A percentile compares a stretch with the other conserved stretches of the same genome.
Conservation (phyloP, 2,797 vertebrate species). For the Arctocebus calabarensis region DNA sequence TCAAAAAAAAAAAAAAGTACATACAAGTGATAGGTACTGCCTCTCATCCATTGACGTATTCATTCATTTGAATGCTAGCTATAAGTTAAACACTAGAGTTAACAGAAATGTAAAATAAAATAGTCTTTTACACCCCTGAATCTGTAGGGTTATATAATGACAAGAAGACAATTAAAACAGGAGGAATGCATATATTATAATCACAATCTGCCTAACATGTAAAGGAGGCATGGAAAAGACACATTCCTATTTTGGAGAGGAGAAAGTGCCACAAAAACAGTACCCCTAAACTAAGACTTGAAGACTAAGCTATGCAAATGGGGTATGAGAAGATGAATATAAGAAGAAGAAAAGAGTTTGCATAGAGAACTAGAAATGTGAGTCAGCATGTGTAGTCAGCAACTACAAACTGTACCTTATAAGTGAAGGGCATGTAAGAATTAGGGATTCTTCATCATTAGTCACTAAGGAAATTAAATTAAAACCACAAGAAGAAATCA, state of each 20-base stretch:
- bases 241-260: not conserved
- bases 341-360: not conserved
- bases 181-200: not conserved
- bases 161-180: not conserved
- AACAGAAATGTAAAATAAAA: slow-evolving; percentile 42
- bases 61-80: not conserved
- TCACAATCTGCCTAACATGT: not conserved
- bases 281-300: not conserved
- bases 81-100: not conserved
- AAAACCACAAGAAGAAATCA: slow-evolving; percentile 33
- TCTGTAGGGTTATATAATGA: not conserved
- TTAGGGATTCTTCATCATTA: not conserved
- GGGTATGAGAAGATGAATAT: not conserved
- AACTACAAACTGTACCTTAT: not conserved
- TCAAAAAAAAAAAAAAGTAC: not conserved
- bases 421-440: not conserved
- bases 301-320: not conserved
- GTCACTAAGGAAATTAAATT: not conserved
- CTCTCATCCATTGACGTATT: slow-evolving; percentile 14
- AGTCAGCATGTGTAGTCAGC: not conserved
- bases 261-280: not conserved
- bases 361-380: not conserved
- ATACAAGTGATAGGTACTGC: not conserved
- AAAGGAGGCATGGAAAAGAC: not conserved
- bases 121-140: not conserved